A percentile compares a stretch with the other conserved stretches of the same genome.
Evolutionary conservation across 30 jellyfish, hydroid and myxozoan genomes (phyloP).

Genomic region (Phacellophora camtschatica): DNA sequence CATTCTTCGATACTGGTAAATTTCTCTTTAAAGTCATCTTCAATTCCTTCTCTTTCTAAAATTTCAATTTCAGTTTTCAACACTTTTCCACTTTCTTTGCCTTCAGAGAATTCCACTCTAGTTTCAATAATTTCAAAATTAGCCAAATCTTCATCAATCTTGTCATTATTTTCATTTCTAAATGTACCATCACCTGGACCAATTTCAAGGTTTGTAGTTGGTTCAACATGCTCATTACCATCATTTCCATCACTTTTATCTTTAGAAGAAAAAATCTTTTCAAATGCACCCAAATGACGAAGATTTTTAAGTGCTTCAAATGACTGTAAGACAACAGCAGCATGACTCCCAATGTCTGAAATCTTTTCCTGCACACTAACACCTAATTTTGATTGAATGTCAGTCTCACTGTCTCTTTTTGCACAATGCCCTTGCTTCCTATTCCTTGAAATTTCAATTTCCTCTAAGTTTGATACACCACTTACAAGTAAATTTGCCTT

Average conservation of each 20-base stretch:
- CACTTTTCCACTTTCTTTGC: no score
- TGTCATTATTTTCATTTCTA: not conserved
- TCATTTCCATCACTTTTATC: not conserved
- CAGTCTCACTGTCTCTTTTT: not conserved
- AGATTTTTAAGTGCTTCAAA: slow-evolving; percentile 18
- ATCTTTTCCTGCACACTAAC: slow-evolving; percentile 22
- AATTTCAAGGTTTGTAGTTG: not conserved
- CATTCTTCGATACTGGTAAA: not conserved
- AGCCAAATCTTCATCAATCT: not conserved
- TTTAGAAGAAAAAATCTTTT: not conserved
- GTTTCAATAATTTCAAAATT: no score
- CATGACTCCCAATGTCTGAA: slow-evolving; percentile 52
- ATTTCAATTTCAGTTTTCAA: no score
- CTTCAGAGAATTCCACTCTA: no score
- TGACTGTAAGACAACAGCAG: slow-evolving; percentile 42
- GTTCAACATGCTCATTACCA: not conserved
- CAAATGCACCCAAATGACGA: not conserved
- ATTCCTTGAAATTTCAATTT: not conserved
- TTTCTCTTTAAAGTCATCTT: no score
- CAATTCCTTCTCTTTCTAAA: no score
- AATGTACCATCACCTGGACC: not conserved
- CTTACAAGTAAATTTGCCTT: not conserved
- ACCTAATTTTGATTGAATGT: not conserved
- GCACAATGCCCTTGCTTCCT: not conserved
- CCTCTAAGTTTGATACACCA: not conserved